Evolutionary conservation across 2,888 invertebrate genomes (phyloP), one percentile per base, ranked within the genome.

Genomic region (Tubulanus polymorphus): DNA sequence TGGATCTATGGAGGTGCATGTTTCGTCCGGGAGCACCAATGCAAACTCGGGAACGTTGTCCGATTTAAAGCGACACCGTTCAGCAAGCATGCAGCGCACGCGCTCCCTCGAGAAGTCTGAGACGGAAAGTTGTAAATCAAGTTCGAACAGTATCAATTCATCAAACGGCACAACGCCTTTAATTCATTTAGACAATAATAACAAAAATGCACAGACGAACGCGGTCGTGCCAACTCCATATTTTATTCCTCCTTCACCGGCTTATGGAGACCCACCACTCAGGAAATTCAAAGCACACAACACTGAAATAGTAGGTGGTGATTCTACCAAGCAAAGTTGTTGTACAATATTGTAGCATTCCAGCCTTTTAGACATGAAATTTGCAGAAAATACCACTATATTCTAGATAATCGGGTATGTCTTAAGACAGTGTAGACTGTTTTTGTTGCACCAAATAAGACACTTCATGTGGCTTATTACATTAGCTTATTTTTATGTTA

Each of bases 271-370:
- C 48, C 60, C 58, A 47, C 57, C 61, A 18, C 51, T 71, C 25
- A 59, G 66, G 28, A 61, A 65, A 32, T 73, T 66, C 56, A 66
- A 68, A 25, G 70, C 70, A 1, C 71, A 71, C 0, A 63, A 63
- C 25, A 51, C 64, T 0, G 67, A 68, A 5, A 68, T 68, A 12
- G 64, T 71, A 10, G 72, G 70, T 5, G 69, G 64, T 2, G 69
- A 70, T 41, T 68, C 68, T 50, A 63, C 65, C 51, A 69, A 69
- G 37, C 64, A 66, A 32, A 63, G 64, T 30, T 73, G 73, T 59
- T 73, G 73, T 63, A 66, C 66, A 35, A 65, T 73, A 25, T 64
- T 65, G 63, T 69, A 62, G n/a, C n/a, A n/a, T n/a, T n/a, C n/a
- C n/a, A n/a, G n/a, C n/a, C n/a, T n/a, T n/a, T n/a, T n/a, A n/a